Percentiles rank a stretch among this genome's conserved stretches.
Evolutionary conservation across 2,113 vertebrate genomes (phyloP).

Genomic region (Pituophis catenifer): DNA sequence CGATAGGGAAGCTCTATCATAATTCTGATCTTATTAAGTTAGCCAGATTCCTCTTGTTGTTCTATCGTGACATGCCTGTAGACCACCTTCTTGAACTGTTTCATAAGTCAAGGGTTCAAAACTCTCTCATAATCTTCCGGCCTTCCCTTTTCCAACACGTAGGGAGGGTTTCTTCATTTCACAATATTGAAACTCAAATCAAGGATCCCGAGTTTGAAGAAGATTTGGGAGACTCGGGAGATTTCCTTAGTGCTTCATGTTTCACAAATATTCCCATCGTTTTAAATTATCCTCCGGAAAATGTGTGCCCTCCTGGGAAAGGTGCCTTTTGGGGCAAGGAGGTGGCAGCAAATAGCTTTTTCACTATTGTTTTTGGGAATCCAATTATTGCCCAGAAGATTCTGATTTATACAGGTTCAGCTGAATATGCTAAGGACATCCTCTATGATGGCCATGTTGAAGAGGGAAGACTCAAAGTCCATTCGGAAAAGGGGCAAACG

Average conservation of each 20-base stretch:
- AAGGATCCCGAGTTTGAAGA: not conserved
- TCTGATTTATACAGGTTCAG: not conserved
- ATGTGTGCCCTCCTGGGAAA: slow-evolving; percentile 14
- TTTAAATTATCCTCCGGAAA: not conserved
- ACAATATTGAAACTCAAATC: not conserved
- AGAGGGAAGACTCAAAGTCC: rapidly evolving
- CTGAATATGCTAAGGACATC: not conserved
- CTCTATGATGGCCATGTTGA: not conserved
- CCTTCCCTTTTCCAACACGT: slow-evolving; percentile 4
- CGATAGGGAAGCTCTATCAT: slow-evolving; percentile 6
- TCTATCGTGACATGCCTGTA: slow-evolving; percentile 27
- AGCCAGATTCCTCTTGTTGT: not conserved
- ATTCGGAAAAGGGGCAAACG: rapidly evolving
- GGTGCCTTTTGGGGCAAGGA: not conserved
- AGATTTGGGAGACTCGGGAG: not conserved
- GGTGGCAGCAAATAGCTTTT: rapidly evolving
- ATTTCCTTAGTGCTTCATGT: slow-evolving; percentile 16
- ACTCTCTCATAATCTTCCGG: rapidly evolving
- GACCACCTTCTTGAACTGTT: slow-evolving; percentile 21
- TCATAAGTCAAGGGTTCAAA: not conserved
- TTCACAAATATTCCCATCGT: slow-evolving; percentile 29
- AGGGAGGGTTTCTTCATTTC: slow-evolving; percentile 1
- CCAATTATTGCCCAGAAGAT: not conserved
- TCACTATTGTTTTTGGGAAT: not conserved
- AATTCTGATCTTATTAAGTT: not conserved